Percentiles rank a stretch among this genome's conserved stretches.
Evolutionary conservation across 1,140 invertebrate genomes (phyloP).

Genomic region (Triops longicaudatus): DNA sequence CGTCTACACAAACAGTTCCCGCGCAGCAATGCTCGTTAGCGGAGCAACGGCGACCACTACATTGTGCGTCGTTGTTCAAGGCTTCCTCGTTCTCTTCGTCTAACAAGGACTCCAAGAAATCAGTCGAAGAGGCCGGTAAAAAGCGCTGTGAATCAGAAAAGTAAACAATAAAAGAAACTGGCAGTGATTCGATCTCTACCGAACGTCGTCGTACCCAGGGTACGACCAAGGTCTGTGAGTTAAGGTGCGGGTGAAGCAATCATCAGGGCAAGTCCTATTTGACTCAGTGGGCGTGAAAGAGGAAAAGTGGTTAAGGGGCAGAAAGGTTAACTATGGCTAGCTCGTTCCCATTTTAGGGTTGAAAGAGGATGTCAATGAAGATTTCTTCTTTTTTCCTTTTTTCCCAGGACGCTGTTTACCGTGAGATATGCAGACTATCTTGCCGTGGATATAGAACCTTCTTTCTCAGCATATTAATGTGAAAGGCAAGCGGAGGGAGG

Average conservation of each 20-base stretch:
- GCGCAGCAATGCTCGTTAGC: conserved; percentile 68
- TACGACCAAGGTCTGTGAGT: neutral
- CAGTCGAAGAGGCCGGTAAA: conserved; percentile 30
- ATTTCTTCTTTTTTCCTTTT: too few relatives aligned
- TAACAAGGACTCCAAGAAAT: conserved; percentile 32
- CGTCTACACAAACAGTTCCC: conserved; percentile 60
- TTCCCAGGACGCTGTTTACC: too few relatives aligned
- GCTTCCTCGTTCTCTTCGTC: conserved; percentile 33
- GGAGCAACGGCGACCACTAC: conserved; percentile 44
- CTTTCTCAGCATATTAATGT: too few relatives aligned
- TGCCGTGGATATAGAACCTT: too few relatives aligned
- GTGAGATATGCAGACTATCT: too few relatives aligned
- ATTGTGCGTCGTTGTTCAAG: conserved; percentile 23
- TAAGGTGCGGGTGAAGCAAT: conserved; percentile 18
- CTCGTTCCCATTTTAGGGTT: too few relatives aligned
- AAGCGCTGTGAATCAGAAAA: conserved; percentile 18
- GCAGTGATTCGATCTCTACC: neutral
- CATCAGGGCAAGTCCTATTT: neutral
- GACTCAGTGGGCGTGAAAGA: neutral
- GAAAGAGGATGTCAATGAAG: too few relatives aligned
- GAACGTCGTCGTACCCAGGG: neutral
- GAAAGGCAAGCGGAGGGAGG: too few relatives aligned
- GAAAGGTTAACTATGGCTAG: too few relatives aligned
- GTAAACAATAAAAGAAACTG: neutral
- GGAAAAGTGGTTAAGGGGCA: too few relatives aligned